phyloP scores from a whole-genome alignment of 1,140 invertebrate species.

The Homalodisca vitripennis region DNA sequence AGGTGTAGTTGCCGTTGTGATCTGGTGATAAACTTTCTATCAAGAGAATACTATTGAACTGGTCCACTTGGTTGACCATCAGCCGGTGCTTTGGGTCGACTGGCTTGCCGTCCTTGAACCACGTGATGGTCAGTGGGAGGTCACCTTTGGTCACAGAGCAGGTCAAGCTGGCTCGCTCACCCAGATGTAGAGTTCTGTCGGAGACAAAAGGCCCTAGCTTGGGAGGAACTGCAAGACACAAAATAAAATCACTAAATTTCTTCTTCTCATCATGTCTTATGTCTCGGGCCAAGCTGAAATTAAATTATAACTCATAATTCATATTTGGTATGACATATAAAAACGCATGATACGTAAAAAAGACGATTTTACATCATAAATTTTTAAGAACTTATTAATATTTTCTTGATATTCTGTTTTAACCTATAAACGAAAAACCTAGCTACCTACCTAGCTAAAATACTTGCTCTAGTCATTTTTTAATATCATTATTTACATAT shows the following conservation, averaged over 20 bases:
- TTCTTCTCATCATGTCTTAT: no score
- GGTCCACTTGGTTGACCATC: constrained; percentile 68
- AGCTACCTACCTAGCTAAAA: no score
- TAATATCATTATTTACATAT: no score
- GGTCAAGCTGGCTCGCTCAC: constrained; percentile 70
- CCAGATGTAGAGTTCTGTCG: constrained; percentile 69
- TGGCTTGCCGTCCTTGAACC: constrained; percentile 71
- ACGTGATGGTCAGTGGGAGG: constrained; percentile 69
- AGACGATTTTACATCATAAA: no score
- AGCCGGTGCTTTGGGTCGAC: constrained; percentile 56
- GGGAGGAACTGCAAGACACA: constrained; percentile 67
- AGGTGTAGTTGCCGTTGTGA: constrained; percentile 76
- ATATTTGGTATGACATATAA: no score
- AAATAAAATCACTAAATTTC: background rate
- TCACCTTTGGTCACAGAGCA: constrained; percentile 78
- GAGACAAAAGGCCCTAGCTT: constrained; percentile 76
- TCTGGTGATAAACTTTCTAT: constrained; percentile 74
- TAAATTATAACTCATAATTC: background rate
- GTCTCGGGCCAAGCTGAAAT: background rate
- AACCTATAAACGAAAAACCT: no score
- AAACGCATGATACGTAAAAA: no score
- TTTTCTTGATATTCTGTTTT: no score
- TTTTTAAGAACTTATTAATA: no score
- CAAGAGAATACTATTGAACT: constrained; percentile 74
- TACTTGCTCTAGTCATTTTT: no score